Evolutionary conservation across 2,888 invertebrate species (phyloP).

Genomic region (Cephus runcator): DNA sequence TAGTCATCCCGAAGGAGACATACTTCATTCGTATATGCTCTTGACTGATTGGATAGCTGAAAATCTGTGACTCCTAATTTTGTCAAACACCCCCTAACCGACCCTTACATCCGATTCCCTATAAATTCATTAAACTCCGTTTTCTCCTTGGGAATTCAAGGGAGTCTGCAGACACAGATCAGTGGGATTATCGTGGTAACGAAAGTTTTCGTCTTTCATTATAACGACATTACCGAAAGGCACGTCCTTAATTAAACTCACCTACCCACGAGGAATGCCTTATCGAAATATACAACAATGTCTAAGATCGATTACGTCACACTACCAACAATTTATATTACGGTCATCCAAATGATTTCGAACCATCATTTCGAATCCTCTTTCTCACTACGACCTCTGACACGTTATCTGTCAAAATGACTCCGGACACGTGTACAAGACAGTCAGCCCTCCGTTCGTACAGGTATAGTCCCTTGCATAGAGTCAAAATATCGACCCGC

Average conservation of each 20-base stretch:
- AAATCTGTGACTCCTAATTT: neutral
- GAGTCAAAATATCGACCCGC: neutral
- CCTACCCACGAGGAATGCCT: neutral
- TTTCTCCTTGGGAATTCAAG: neutral
- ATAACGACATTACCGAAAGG: neutral
- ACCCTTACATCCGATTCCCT: neutral
- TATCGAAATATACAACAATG: neutral
- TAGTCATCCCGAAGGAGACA: conserved; percentile 18
- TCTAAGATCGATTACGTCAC: neutral
- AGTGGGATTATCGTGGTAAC: neutral
- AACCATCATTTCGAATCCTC: neutral
- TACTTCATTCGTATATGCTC: neutral
- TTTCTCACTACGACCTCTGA: neutral
- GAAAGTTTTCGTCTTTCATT: neutral
- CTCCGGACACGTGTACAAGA: neutral
- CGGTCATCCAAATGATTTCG: neutral
- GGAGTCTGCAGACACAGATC: neutral
- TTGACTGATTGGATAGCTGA: neutral
- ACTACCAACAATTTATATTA: neutral
- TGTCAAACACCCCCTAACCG: neutral
- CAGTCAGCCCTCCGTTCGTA: neutral
- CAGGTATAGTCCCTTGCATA: neutral
- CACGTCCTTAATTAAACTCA: neutral
- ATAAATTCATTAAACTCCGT: neutral
- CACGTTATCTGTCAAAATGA: neutral